Evolutionary conservation across 2,888 invertebrate genomes (phyloP).

Genomic region (Isotomurus palustris): DNA sequence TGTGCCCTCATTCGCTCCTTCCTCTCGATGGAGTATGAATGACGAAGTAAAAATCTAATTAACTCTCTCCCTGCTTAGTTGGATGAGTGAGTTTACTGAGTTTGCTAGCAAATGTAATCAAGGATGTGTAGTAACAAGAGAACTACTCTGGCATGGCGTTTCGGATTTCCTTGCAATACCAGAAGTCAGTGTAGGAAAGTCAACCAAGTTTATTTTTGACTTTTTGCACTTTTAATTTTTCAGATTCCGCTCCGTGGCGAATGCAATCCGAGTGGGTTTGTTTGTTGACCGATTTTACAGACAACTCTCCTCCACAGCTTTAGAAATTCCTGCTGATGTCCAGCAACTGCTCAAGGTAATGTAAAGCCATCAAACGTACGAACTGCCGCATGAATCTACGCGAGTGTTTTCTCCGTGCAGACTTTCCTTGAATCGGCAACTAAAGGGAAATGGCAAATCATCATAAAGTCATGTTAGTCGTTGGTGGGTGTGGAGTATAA

Average conservation of each 20-base stretch:
- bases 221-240: slow-evolving; percentile 2
- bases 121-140: not conserved
- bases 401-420: no score
- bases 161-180: no score
- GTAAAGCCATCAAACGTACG: no score
- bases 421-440: no score
- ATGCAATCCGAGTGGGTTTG: slow-evolving; percentile 92
- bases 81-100: not conserved
- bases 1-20: no score
- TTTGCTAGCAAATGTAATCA: not conserved
- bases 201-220: not conserved
- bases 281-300: slow-evolving; percentile 93
- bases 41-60: not conserved
- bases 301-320: slow-evolving; percentile 57
- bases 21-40: no score
- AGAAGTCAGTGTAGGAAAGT: no score
- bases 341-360: slow-evolving; percentile 79
- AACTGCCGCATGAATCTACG: no score
- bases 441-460: no score
- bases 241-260: slow-evolving; percentile 90
- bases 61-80: no score
- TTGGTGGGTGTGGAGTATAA: no score
- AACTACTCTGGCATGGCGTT: not conserved
- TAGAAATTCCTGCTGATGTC: slow-evolving; percentile 81
- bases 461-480: no score